Percentiles rank a stretch among this genome's conserved stretches.
Evolutionary conservation across 2,888 invertebrate genomes (phyloP).

Genomic region (Rhagophthalmus giganteus): DNA sequence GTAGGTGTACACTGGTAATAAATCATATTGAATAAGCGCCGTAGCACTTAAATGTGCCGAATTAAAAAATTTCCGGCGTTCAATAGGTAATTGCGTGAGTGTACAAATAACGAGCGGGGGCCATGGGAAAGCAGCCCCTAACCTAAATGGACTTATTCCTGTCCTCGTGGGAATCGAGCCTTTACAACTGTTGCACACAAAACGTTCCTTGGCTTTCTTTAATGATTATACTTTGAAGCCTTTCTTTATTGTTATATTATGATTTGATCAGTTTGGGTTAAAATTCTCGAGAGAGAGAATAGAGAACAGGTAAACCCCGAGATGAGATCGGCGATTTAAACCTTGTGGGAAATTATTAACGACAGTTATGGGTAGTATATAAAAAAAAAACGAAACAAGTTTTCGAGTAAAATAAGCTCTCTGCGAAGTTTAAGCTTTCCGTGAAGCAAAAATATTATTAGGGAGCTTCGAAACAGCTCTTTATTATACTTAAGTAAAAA

Average conservation of each 20-base stretch:
- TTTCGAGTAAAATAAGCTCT: too few species aligned
- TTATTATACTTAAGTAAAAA: too few species aligned
- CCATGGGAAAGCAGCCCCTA: conserved; percentile 16
- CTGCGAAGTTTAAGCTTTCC: too few species aligned
- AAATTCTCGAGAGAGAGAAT: conserved; percentile 9
- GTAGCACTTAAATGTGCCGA: too few species aligned
- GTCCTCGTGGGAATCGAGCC: conserved; percentile 22
- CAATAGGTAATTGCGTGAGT: neutral
- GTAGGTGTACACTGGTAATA: too few species aligned
- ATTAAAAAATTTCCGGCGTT: neutral
- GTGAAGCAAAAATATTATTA: too few species aligned
- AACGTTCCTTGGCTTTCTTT: conserved; percentile 12
- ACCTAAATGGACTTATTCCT: conserved; percentile 13
- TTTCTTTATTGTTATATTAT: conserved; percentile 7
- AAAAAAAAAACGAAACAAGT: too few species aligned
- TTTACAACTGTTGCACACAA: conserved; percentile 17
- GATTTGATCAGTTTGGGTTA: conserved; percentile 3
- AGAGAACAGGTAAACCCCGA: neutral
- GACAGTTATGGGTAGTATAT: too few species aligned
- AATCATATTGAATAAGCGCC: too few species aligned
- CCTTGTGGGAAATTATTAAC: neutral
- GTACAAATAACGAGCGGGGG: neutral
- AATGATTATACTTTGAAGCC: conserved; percentile 19
- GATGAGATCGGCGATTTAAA: neutral
- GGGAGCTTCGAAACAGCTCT: too few species aligned